These are phyloP conservation scores for Falco peregrinus DNA, from an alignment of 2,797 vertebrate genomes.

Conservation along the genomic window DNA sequence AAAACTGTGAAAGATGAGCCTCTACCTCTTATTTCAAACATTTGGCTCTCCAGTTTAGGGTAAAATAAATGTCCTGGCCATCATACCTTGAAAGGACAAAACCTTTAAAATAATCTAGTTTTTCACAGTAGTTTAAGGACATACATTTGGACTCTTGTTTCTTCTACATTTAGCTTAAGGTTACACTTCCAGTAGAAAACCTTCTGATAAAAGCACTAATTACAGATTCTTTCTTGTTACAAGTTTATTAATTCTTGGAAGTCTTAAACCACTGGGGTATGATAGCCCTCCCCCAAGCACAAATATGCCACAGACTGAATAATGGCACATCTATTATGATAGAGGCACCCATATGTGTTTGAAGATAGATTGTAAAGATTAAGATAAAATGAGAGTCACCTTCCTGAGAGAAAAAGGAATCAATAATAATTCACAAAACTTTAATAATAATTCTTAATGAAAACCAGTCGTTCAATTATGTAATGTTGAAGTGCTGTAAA, in stretches of 20 bases:
- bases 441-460: background rate
- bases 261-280: background rate
- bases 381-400: background rate
- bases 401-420: background rate
- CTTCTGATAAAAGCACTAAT: conserved; percentile 13
- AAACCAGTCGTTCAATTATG: background rate
- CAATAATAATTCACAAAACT: background rate
- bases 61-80: background rate
- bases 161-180: background rate
- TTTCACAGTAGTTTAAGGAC: background rate
- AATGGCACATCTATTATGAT: background rate
- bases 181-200: background rate
- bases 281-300: background rate
- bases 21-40: background rate
- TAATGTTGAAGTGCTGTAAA: background rate
- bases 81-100: background rate
- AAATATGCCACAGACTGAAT: background rate
- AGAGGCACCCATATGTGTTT: background rate
- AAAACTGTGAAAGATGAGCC: background rate
- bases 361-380: background rate
- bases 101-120: background rate
- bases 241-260: conserved; percentile 20
- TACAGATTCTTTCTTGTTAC: background rate
- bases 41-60: background rate
- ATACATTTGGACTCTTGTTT: background rate